phyloP scores from a whole-genome alignment of 1,140 invertebrate genomes.

The Vanessa tameamea region DNA sequence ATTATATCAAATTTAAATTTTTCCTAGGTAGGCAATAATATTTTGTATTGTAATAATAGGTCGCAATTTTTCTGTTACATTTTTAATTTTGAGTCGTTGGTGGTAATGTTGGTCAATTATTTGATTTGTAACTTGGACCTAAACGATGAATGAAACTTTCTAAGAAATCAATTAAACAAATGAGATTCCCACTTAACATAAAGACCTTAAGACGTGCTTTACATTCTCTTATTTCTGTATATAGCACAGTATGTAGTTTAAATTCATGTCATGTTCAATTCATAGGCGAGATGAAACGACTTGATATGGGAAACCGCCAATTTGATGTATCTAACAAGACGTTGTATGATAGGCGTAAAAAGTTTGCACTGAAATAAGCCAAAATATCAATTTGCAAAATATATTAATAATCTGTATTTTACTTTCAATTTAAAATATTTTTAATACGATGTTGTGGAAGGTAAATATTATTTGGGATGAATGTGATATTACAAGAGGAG shows the following conservation, averaged over 20 bases:
- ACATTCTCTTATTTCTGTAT: slow-evolving; percentile 17
- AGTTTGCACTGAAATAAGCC: too few species aligned
- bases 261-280: slow-evolving; percentile 34
- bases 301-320: slow-evolving; percentile 37
- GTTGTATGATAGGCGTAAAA: slow-evolving; percentile 20
- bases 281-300: slow-evolving; percentile 37
- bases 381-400: too few species aligned
- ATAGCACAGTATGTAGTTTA: slow-evolving; percentile 15
- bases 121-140: slow-evolving; percentile 25
- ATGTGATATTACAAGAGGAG: too few species aligned
- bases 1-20: too few species aligned
- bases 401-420: too few species aligned
- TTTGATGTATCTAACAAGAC: slow-evolving; percentile 24
- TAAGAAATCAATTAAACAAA: slow-evolving; percentile 38
- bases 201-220: slow-evolving; percentile 26
- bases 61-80: too few species aligned
- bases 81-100: too few species aligned
- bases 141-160: slow-evolving; percentile 27
- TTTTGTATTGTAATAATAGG: too few species aligned
- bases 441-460: too few species aligned
- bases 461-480: too few species aligned
- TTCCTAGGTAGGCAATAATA: too few species aligned
- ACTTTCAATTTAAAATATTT: too few species aligned
- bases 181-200: slow-evolving; percentile 37
- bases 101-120: not conserved